A percentile compares a stretch with the other conserved stretches of the same genome.
These are phyloP conservation scores for Danio rerio DNA, from an alignment of 2,113 vertebrate species.

Conservation along the genomic window DNA sequence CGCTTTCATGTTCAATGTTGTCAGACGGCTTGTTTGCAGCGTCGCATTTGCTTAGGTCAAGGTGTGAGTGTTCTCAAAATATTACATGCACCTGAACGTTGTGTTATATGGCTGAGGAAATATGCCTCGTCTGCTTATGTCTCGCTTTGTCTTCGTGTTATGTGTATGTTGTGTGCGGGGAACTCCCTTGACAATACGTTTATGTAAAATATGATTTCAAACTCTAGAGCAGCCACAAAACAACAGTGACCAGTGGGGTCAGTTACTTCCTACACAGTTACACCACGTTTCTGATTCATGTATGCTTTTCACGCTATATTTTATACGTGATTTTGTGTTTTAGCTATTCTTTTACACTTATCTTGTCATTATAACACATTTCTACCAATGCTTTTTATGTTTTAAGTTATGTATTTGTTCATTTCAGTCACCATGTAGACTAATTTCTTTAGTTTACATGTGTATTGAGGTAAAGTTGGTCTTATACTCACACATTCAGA, in stretches of 20 bases:
- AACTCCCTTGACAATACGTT: neutral
- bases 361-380: too few relatives aligned
- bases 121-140: neutral
- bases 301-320: too few relatives aligned
- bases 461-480: too few relatives aligned
- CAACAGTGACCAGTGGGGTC: neutral
- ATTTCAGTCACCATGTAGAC: too few relatives aligned
- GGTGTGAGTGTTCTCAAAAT: neutral
- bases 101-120: neutral
- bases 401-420: too few relatives aligned
- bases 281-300: too few relatives aligned
- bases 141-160: neutral
- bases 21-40: neutral
- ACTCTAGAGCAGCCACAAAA: neutral
- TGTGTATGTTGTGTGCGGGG: neutral
- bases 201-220: neutral
- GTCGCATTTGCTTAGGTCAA: neutral
- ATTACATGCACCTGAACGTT: neutral
- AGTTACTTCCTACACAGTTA: neutral
- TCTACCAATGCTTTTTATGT: too few relatives aligned
- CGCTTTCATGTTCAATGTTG: neutral
- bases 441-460: too few relatives aligned
- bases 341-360: too few relatives aligned
- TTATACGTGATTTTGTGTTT: too few relatives aligned
- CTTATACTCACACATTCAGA: too few relatives aligned